Evolutionary conservation across 2,888 invertebrate genomes (phyloP).

Genomic region (Hemistola chrysoprasaria): DNA sequence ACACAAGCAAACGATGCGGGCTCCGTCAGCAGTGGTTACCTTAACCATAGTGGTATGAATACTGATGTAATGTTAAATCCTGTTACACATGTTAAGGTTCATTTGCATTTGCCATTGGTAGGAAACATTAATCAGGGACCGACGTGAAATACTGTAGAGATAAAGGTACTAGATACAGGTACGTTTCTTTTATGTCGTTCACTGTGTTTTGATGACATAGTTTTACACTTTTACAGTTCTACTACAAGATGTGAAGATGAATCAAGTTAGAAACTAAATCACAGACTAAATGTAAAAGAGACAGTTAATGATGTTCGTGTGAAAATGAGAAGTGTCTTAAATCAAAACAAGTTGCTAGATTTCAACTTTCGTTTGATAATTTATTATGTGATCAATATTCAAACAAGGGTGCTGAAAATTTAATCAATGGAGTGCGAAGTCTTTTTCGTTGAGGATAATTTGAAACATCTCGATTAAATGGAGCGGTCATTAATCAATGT

Average conservation of each 20-base stretch:
- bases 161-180: too few relatives aligned
- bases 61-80: conserved; percentile 43
- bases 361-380: conserved; percentile 1
- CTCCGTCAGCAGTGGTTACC: conserved; percentile 45
- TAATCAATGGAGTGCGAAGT: conserved; percentile 45
- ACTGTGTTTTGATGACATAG: too few relatives aligned
- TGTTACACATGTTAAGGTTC: conserved; percentile 36
- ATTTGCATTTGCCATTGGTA: conserved; percentile 36
- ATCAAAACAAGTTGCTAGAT: conserved; percentile 13
- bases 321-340: conserved; percentile 26
- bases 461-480: conserved; percentile 46
- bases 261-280: conserved; percentile 22
- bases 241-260: conserved; percentile 7
- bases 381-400: conserved; percentile 16
- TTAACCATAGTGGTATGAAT: conserved; percentile 45
- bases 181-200: too few relatives aligned
- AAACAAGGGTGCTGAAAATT: conserved; percentile 31
- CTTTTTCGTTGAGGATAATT: conserved; percentile 42
- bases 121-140: conserved; percentile 24
- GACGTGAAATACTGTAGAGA: conserved; percentile 2
- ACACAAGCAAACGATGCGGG: conserved; percentile 65
- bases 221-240: too few relatives aligned
- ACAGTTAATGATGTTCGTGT: conserved; percentile 7
- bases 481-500: conserved; percentile 59
- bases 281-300: too few relatives aligned